Conservation (phyloP, 2,113 vertebrate genomes). For the Alligator sinensis region DNA sequence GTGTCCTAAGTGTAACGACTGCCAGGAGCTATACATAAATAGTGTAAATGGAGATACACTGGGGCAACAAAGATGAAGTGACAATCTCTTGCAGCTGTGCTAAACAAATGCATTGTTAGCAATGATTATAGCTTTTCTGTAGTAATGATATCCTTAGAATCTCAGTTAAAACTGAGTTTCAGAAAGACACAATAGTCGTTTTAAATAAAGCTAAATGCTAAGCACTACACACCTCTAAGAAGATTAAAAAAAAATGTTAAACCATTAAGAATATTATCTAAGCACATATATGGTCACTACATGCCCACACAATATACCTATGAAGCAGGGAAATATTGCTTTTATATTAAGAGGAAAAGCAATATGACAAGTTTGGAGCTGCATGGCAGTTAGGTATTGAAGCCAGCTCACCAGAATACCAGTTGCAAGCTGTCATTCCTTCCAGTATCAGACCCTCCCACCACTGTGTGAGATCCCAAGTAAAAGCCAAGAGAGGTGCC, state of each 20-base stretch:
- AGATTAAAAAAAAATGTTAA: not conserved
- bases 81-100: not conserved
- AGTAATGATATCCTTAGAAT: not conserved
- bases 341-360: not conserved
- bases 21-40: not conserved
- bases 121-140: not conserved
- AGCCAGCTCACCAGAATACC: not conserved
- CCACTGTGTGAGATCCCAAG: not conserved
- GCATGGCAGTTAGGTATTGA: not conserved
- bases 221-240: not conserved
- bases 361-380: not conserved
- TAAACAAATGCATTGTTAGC: not conserved
- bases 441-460: fast-evolving
- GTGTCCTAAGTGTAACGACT: too few relatives aligned
- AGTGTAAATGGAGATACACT: not conserved
- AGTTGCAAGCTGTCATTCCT: not conserved
- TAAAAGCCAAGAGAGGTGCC: not conserved
- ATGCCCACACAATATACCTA: not conserved
- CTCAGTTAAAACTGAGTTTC: not conserved
- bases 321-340: not conserved
- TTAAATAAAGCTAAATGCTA: not conserved
- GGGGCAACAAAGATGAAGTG: not conserved
- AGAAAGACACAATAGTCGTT: not conserved
- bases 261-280: not conserved
- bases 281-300: not conserved